These are phyloP conservation scores for Taxidea taxus DNA, from an alignment of 2,113 vertebrate genomes.

Conservation along the genomic window DNA sequence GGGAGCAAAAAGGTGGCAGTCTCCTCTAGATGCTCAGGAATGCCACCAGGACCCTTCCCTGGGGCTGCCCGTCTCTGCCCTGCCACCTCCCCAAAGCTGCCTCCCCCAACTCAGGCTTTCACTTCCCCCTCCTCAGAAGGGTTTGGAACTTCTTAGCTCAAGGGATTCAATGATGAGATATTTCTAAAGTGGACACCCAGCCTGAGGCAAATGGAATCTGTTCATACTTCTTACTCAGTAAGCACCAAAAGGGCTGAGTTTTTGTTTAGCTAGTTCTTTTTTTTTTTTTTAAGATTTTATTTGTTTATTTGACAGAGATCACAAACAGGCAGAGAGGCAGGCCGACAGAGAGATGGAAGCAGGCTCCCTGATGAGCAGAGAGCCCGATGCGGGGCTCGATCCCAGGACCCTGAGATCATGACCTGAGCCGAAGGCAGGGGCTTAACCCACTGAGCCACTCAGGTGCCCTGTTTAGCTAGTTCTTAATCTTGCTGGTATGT, in stretches of 20 bases:
- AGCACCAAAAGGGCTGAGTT: not conserved
- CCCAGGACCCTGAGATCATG: no score
- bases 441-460: no score
- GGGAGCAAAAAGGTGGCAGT: no score
- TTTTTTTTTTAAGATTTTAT: no score
- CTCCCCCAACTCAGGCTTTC: not conserved
- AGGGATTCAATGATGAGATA: not conserved
- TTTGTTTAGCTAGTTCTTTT: not conserved
- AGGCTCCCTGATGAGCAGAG: no score
- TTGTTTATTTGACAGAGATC: no score
- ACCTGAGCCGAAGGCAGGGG: no score
- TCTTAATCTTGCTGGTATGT: not conserved
- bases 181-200: not conserved
- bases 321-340: no score
- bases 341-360: no score
- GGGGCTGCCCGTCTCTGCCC: fast-evolving
- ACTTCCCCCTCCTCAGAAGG: not conserved
- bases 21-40: fast-evolving
- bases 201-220: not conserved
- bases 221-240: not conserved
- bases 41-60: not conserved
- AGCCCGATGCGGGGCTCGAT: no score
- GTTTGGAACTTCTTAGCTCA: not conserved
- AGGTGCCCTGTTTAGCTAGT: not conserved
- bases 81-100: no score